phyloP scores from a whole-genome alignment of 2,113 vertebrate genomes.

The Promerops cafer region DNA sequence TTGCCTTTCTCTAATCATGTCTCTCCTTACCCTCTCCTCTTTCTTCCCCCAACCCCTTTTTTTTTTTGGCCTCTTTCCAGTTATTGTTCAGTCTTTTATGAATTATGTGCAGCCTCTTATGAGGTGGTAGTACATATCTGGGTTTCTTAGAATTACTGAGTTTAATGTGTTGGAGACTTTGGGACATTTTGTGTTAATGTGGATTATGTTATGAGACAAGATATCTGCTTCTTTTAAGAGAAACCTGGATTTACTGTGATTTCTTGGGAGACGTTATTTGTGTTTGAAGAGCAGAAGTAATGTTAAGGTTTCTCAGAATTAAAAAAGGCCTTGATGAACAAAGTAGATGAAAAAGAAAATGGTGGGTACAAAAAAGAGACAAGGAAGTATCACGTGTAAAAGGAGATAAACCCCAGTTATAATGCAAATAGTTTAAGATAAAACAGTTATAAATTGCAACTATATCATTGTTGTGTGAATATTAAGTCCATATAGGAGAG shows the following conservation, averaged over 20 bases:
- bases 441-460: background rate
- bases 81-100: background rate
- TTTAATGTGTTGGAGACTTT: background rate
- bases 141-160: background rate
- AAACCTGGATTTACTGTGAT: background rate
- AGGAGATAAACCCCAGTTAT: background rate
- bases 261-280: background rate
- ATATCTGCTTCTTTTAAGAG: background rate
- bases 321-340: background rate
- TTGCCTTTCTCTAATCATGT: background rate
- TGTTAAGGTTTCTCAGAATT: background rate
- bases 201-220: background rate
- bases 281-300: background rate
- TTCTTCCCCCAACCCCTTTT: accelerated
- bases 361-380: background rate
- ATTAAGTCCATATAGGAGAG: background rate
- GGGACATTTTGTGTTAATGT: background rate
- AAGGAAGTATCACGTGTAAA: background rate
- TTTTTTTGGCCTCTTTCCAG: background rate
- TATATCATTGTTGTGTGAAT: background rate
- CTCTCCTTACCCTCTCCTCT: too few relatives aligned
- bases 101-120: background rate
- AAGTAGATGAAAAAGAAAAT: background rate
- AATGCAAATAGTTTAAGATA: background rate
- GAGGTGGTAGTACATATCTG: background rate